Conservation (phyloP, 2,797 vertebrate genomes). For the Gorsachius magnificus region DNA sequence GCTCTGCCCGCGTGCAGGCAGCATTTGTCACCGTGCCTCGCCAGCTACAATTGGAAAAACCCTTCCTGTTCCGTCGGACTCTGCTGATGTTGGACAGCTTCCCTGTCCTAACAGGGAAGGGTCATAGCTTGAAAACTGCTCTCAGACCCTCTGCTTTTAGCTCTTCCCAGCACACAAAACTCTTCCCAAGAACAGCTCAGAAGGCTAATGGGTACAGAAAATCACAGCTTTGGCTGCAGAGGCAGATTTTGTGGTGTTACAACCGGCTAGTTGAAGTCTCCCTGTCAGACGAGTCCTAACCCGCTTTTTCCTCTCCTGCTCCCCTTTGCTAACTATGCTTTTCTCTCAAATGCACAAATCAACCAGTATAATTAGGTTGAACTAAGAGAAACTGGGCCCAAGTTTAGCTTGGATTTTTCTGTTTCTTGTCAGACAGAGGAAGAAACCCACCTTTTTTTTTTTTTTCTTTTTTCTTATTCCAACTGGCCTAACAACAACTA, state of each 20-base stretch:
- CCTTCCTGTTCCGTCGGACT: not conserved
- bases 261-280: not conserved
- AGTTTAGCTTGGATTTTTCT: not conserved
- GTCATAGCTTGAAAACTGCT: not conserved
- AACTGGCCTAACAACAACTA: not conserved
- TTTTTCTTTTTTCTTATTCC: not conserved
- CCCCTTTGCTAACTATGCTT: not conserved
- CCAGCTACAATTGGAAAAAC: not conserved
- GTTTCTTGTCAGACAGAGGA: not conserved
- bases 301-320: not conserved
- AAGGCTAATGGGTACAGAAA: not conserved
- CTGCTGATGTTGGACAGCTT: not conserved
- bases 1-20: not conserved
- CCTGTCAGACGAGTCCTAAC: not conserved
- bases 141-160: not conserved
- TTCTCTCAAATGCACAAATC: not conserved
- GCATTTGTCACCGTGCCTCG: accelerated
- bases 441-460: not conserved
- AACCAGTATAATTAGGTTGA: not conserved
- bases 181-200: not conserved
- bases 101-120: not conserved
- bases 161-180: not conserved
- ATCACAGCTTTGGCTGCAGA: accelerated
- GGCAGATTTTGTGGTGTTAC: not conserved
- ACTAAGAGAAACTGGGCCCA: not conserved